phyloP scores from a whole-genome alignment of 2,888 invertebrate genomes.

The Xanthia icteritia region DNA sequence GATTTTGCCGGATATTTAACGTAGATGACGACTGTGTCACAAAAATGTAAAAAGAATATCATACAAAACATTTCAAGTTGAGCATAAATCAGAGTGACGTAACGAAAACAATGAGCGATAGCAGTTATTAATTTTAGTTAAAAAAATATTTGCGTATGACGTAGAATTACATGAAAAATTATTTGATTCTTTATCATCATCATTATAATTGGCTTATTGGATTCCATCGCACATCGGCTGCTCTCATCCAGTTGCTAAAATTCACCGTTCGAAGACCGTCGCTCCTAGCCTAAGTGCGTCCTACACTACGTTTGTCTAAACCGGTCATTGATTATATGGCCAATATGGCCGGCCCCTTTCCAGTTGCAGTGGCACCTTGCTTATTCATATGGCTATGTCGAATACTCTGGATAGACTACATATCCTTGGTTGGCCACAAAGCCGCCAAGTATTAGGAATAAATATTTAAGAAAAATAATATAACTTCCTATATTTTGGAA shows the following conservation, averaged over 20 bases:
- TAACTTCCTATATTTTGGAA: constrained; percentile 21
- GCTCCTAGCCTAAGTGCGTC: background rate
- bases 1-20: constrained; percentile 31
- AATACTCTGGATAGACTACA: background rate
- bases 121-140: constrained; percentile 16
- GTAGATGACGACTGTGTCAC: constrained; percentile 1
- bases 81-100: constrained; percentile 35
- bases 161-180: constrained; percentile 2
- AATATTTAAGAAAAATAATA: background rate
- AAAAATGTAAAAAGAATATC: constrained; percentile 30
- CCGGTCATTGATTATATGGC: background rate
- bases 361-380: background rate
- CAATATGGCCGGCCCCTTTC: background rate
- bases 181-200: constrained; percentile 8
- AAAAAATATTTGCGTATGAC: constrained; percentile 29
- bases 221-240: background rate
- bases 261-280: background rate
- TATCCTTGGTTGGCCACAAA: background rate
- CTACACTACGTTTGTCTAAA: background rate
- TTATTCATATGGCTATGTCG: background rate
- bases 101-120: constrained; percentile 40
- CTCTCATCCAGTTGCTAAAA: background rate
- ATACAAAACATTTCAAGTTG: constrained; percentile 43
- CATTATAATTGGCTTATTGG: background rate
- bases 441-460: background rate